These are phyloP conservation scores for Hassar affinis DNA, from an alignment of 2,113 vertebrate species.

Conservation along the genomic window DNA sequence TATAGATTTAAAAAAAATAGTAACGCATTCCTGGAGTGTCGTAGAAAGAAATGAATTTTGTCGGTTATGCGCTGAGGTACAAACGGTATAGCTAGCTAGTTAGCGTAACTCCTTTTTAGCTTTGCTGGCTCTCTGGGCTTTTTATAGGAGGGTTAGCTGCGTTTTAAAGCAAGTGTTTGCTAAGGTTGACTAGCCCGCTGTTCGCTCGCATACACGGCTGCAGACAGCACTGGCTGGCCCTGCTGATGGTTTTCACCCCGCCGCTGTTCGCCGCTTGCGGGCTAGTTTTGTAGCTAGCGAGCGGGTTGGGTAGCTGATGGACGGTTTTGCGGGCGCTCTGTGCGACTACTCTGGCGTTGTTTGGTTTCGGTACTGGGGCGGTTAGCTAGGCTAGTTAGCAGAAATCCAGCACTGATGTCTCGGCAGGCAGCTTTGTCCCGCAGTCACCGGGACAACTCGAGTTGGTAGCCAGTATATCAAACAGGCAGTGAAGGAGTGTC, in stretches of 20 bases:
- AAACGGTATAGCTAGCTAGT: conserved; percentile 52
- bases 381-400: conserved; percentile 65
- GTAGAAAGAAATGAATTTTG: conserved; percentile 24
- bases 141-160: conserved; percentile 5
- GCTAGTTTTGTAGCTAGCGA: conserved; percentile 14
- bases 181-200: not conserved
- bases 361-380: conserved; percentile 66
- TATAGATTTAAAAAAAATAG: not conserved
- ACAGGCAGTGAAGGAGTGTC: conserved; percentile 4
- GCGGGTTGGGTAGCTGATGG: conserved; percentile 40
- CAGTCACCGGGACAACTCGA: conserved; percentile 43
- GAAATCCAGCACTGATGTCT: conserved; percentile 55
- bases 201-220: not conserved
- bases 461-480: conserved; percentile 42
- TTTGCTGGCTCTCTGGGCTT: conserved; percentile 36
- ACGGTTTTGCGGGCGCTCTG: conserved; percentile 60
- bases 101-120: conserved; percentile 50
- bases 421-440: conserved; percentile 53
- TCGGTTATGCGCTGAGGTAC: conserved; percentile 51
- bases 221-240: conserved; percentile 1
- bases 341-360: conserved; percentile 55
- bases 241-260: conserved; percentile 24
- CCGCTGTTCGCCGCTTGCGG: conserved; percentile 35
- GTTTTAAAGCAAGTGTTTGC: conserved; percentile 8
- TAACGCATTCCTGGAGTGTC: not conserved